These are phyloP conservation scores for Eremophila alpestris DNA, from an alignment of 2,797 vertebrate species.

Conservation along the genomic window DNA sequence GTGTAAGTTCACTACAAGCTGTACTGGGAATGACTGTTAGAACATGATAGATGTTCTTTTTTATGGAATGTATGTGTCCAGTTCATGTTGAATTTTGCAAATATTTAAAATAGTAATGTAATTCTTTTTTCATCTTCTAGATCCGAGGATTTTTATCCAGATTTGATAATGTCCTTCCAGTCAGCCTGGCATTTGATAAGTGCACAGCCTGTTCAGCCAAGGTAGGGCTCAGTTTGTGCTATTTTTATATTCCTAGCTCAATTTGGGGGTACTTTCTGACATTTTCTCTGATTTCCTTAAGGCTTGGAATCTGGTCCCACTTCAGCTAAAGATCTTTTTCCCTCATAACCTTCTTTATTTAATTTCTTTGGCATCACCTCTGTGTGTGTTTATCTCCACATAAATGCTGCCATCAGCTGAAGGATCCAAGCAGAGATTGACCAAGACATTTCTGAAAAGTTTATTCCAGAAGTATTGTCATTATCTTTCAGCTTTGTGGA, in stretches of 20 bases:
- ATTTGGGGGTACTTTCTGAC: neutral
- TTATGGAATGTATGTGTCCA: neutral
- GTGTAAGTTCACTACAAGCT: neutral
- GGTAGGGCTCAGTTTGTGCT: conserved; percentile 78
- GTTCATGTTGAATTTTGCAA: neutral
- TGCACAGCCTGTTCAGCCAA: conserved; percentile 96
- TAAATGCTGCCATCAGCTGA: neutral
- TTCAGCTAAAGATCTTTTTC: neutral
- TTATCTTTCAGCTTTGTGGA: neutral
- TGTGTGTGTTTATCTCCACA: neutral
- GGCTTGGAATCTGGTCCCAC: neutral
- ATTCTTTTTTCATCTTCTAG: conserved; percentile 70
- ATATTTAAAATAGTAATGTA: neutral
- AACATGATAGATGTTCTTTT: neutral
- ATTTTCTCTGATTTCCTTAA: neutral
- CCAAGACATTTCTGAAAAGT: neutral
- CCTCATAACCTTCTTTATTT: neutral
- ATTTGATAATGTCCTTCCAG: conserved; percentile 97
- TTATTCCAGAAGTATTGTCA: neutral
- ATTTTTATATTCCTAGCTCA: neutral
- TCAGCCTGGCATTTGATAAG: conserved; percentile 97
- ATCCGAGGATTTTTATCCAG: conserved; percentile 96
- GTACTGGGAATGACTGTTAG: neutral
- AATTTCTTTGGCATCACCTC: neutral
- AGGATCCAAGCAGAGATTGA: neutral